Percentiles rank a stretch among this genome's conserved stretches.
Conservation (phyloP, 2,888 invertebrate genomes). For the Pardosa pseudoannulata region DNA sequence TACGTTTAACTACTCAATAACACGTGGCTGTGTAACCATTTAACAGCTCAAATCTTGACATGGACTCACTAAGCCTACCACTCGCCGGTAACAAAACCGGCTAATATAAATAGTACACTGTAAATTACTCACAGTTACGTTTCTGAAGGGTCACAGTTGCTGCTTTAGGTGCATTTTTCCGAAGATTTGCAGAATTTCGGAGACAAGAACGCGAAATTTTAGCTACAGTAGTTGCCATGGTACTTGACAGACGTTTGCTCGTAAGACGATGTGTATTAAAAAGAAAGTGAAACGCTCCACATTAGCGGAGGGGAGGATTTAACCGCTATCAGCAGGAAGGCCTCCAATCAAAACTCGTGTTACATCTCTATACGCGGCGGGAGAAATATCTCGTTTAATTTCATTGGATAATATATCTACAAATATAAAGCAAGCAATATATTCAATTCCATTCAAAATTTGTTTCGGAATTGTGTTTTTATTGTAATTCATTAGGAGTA, state of each 20-base stretch:
- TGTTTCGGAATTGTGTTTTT: too few relatives aligned
- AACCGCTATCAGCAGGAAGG: too few relatives aligned
- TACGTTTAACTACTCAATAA: too few relatives aligned
- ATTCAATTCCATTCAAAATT: too few relatives aligned
- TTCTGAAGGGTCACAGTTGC: not conserved
- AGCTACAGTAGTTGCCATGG: slow-evolving; percentile 47
- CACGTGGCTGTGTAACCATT: slow-evolving; percentile 57
- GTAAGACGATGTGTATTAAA: too few relatives aligned
- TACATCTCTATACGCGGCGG: not conserved
- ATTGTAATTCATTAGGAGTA: too few relatives aligned
- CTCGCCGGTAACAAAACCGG: slow-evolving; percentile 28
- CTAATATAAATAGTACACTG: not conserved
- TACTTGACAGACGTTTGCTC: not conserved
- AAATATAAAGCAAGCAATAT: too few relatives aligned
- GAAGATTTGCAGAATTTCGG: not conserved
- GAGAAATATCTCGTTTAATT: not conserved
- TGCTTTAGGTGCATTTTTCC: too few relatives aligned
- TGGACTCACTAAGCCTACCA: slow-evolving; percentile 52
- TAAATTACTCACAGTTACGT: slow-evolving; percentile 43
- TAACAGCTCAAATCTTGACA: slow-evolving; percentile 34
- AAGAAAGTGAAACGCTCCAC: too few relatives aligned
- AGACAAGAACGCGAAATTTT: slow-evolving; percentile 53
- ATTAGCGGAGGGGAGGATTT: too few relatives aligned
- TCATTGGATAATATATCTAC: too few relatives aligned
- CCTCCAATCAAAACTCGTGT: not conserved